These are phyloP conservation scores for Zenarchopterus dispar DNA, from an alignment of 2,797 vertebrate genomes.

Conservation along the genomic window DNA sequence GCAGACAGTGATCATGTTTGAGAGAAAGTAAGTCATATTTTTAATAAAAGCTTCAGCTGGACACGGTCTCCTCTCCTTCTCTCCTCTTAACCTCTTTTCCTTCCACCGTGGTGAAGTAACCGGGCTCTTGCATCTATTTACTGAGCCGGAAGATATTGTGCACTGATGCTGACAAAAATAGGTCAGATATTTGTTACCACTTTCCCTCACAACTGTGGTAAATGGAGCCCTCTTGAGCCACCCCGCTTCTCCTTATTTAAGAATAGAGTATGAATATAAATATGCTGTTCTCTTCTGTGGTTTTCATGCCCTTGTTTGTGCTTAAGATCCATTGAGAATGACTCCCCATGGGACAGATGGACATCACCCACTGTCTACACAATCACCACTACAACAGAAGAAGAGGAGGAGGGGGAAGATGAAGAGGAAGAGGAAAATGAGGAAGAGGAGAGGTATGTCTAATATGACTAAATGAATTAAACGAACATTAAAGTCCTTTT, in stretches of 20 bases:
- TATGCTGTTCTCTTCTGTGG: conserved; percentile 10
- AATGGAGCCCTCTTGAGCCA: conserved; percentile 34
- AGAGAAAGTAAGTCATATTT: conserved; percentile 78
- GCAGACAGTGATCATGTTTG: conserved; percentile 72
- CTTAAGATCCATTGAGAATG: conserved; percentile 66
- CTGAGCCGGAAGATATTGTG: conserved; percentile 73
- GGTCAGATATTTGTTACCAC: conserved; percentile 66
- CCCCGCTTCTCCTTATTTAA: conserved; percentile 7
- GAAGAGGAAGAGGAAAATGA: conserved; percentile 26
- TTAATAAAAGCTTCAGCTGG: conserved; percentile 51
- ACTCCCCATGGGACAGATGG: conserved; percentile 79
- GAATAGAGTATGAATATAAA: conserved; percentile 10
- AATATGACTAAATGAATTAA: conserved; percentile 36
- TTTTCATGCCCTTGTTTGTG: conserved; percentile 38
- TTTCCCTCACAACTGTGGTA: conserved; percentile 28
- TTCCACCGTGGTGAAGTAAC: conserved; percentile 47
- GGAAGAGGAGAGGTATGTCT: conserved; percentile 54
- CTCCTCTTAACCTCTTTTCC: conserved; percentile 57
- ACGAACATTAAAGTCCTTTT: conserved; percentile 42
- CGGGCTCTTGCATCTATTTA: conserved; percentile 53
- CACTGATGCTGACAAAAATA: conserved; percentile 68
- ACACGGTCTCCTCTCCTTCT: conserved; percentile 44
- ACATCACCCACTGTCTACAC: conserved; percentile 69
- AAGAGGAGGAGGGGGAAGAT: conserved; percentile 39
- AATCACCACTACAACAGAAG: background rate